Base-by-base conservation (phyloP, 2,888 invertebrate species). In the Drosophila peninsularis region DNA sequence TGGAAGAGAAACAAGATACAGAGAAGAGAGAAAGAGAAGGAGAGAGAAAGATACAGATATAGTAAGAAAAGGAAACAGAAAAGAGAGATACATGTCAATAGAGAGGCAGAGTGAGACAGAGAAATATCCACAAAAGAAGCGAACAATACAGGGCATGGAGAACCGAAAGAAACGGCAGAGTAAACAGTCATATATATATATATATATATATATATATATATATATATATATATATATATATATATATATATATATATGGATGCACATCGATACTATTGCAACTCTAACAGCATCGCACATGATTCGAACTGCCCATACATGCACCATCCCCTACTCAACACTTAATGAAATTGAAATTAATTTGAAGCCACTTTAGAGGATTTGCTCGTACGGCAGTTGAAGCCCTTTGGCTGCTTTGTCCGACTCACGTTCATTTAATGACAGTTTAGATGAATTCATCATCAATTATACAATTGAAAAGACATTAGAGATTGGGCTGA, bases 381-480 rank as follows among this genome's bases (percentile, higher is more conserved):
- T 45, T 17, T 9, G 1, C 17, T 17, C n/a, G 3, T 5, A 4
- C 11, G 11, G 19, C 19, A 11, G n/a, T 32, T 17, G 11, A 7
- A 19, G 21, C 34, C n/a, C 32, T 14, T 19, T 21, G 19, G 14
- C 2, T 7, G 2, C 19, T 2, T 19, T 13, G 32, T 4, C 2
- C 27, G 9, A 4, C 13, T 34, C 21, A 21, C 50, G 34, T 36
- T 9, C 6, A 19, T 14, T 50, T 32, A 32, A 49, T 49, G 19
- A 21, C 34, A 21, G 50, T 9, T 50, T 34, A 34, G 32, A 19
- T 50, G 19, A n/a, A 47, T 47, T 47, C 32, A 32, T 30, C 47
- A 50, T 50, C 50, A 50, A 50, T 50, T 50, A 50, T 50, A 5
- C 21, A 50, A 50, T 50, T 32, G 27, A 17, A 27, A n/a, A n/a